Evolutionary conservation across 2,888 invertebrate species (phyloP), one percentile per base, ranked within the genome.

Genomic region (Gonocerus acuteangulatus): DNA sequence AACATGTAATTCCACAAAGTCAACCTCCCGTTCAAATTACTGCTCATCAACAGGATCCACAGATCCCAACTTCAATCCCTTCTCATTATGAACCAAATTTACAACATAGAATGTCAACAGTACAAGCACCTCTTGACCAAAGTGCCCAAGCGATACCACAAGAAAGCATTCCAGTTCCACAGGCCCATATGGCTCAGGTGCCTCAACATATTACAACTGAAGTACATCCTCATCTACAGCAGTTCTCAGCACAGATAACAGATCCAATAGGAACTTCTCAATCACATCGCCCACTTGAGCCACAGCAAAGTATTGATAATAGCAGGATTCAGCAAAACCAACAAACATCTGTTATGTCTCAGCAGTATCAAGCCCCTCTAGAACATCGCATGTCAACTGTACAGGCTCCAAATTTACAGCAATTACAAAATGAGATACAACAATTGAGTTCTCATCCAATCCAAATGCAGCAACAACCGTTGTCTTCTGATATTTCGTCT

Each of bases 381-480:
- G 51, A 44, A 11, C 62, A 52, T n/a, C 23, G 60, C 4, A 6
- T 45, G 2, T 60, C 63, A 48, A 60, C 56, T 9, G 51, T 60
- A 9, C 60, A 63, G 21, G 36, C 60, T n/a, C 63, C 63, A 2
- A 48, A 60, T 32, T 39, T 60, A 36, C 60, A 39, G 23, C 54
- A 62, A 48, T 16, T 45, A 22, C 45, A 52, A 27, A 9, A 4
- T 27, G 27, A 27, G 27, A 9, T 27, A 27, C 27, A 27, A 27
- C 27, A 27, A 27, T 27, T 27, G 27, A 27, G 9, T 27, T 27
- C 27, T 27, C 27, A 27, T 6, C 27, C 4, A 27, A 6, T 27
- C 4, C 27, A 27, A 27, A 27, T 27, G 27, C 27, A 27, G 27
- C 27, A 27, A 27, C 27, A 4, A 4, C 9, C 27, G 4, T 9